Base-by-base conservation (phyloP, 1,140 invertebrate genomes). In the Bactericera cockerelli region DNA sequence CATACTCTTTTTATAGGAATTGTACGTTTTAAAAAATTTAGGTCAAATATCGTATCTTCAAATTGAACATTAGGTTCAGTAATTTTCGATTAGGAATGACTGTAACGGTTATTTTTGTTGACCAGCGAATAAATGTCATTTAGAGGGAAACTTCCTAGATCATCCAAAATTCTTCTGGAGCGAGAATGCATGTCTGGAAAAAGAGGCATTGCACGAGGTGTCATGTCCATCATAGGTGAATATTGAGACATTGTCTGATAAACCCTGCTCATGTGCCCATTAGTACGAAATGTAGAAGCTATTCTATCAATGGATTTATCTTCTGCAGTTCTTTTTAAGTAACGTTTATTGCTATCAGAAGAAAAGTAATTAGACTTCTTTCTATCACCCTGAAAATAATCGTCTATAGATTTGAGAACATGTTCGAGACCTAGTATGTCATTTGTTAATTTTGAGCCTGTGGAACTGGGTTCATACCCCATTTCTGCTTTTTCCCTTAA, bases 181-280 rank as follows among this genome's bases (percentile, higher is more conserved):
- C 77, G 71, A 10, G 75, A 76, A 31, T 77, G 78, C 71, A 81
- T 78, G 67, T 82, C 80, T 49, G 76, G 78, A 21, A 82, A 70
- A 2, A 82, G 66, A 1, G 79, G 79, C 79, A 81, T 82, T 8
- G 79, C 78, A 10, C 78, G 76, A 1, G 78, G 78, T 2, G 77
- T 77, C 62, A 71, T 71, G 64, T 77, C 76, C 4, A 70, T 70
- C 22, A 74, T 59, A 11, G 73, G 72, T 14, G 74, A 73, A 62
- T 73, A 75, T 61, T 75, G 72, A 24, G 69, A 68, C n/a, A 74
- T 65, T 54, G 70, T 65, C 56, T 73, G 72, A 63, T 75, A 74
- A 22, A 73, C 65, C 57, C 69, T 66, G 19, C 65, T 67, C 1
- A 68, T 69, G 63, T 74, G 74, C 60, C 75, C 74, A 26, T 76